Evolutionary conservation across 2,797 vertebrate genomes (phyloP), one percentile per base, ranked within the genome.

Genomic region (Euthynnus affinis): DNA sequence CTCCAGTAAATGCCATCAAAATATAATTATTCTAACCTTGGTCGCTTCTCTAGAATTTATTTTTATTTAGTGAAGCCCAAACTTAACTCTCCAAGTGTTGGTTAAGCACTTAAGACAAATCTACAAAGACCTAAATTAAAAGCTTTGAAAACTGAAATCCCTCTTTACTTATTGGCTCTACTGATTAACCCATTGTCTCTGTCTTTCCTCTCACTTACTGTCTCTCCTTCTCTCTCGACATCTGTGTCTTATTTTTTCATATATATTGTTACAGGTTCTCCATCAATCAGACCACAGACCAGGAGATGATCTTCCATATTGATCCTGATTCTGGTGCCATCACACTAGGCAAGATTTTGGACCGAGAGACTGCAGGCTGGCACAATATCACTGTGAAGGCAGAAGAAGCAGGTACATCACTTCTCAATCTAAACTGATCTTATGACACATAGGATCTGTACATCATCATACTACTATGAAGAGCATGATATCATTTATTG

Each of bases 381-480:
- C 97, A 99, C 95, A 99, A 99, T 87, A 97, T 99, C 95, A 98
- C 97, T 0, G 96, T 99, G 87, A 95, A 96, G 86, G 98, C 97
- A 0, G 96, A 97, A 85, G 98, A 99, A 95, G 97, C 97, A 91
- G 98, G 98, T 99, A 95, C 20, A 9, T 49, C 12, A 4, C 8
- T 27, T 55, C 13, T 6, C 23, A 25, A 55, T 14, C 23, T 22
- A 55, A 55, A 55, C 3, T 27, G 5, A 53, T 53, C n/a, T 34
- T 10, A 57, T 71, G 27, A 22, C 17, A n/a, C 7, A 12, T 20
- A 17, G 32, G 9, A 25, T 42, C 9, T 55, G 10, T 61, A 44
- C 14, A 3, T 29, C 5, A 6, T 60, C 27, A 22, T 40, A 9
- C 18, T 48, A 42, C 27, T 42, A 12, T 29, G 27, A 14, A 32